Base-by-base conservation (phyloP, 2,113 vertebrate genomes). In the Ochotona princeps region DNA sequence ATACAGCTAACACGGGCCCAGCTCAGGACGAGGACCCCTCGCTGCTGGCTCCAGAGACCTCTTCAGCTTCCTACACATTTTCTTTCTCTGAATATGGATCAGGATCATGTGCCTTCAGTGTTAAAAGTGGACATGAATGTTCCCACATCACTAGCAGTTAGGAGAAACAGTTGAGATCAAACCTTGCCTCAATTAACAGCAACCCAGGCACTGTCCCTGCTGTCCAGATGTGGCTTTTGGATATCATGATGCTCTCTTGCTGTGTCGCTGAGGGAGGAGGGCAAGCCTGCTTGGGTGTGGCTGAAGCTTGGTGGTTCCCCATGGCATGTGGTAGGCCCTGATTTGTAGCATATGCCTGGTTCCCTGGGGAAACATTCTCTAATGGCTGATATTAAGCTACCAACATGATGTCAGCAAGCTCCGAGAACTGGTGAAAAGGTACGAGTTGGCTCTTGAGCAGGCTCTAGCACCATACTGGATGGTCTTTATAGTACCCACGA, bases 391-490 rank as follows among this genome's bases (percentile, higher is more conserved):
- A 25, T 49, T 26, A 44, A 35, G 0, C 57, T 21, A 38, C 63
- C 26, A 20, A 38, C 44, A 23, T 1, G 10, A 15, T 6, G 7
- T 44, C 30, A 35, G 1, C 13, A 35, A 18, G 17, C 17, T 57
- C 63, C 17, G 49, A 65, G 61, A 87, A 47, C 23, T 30, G 23
- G 15, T 83, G 20, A 82, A 81, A 21, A 32, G 2, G 1, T 10
- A 84, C 30, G 10, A 12, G 21, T 25, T 76, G 66, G n/a, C 30
- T 60, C 20, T 76, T 35, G 47, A 60, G 12, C 35, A 94, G 49
- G 20, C 11, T 13, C 3, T 5, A 35, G 15, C 30, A 9, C 3
- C 4, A 25, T 35, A 17, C 20, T 25, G 44, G n/a, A 0, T 21
- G 18, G 44, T 30, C 30, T 17, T 47, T 26, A 7, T 17, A 38